Base-by-base conservation (phyloP, 2,113 vertebrate species). In the Mus spicilegus region DNA sequence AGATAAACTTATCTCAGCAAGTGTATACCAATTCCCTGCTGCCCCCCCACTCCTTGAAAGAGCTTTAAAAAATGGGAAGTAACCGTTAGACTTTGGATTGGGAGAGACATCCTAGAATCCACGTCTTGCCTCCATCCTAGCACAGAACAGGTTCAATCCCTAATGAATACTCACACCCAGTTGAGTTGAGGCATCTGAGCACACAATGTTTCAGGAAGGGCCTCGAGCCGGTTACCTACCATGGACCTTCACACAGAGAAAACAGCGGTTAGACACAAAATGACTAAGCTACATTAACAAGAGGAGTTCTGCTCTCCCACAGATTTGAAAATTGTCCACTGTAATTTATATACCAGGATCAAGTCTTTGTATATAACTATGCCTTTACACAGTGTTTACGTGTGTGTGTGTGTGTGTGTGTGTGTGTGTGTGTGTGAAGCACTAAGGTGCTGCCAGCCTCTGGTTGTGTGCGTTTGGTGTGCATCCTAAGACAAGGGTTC, bases 141-240 rank as follows among this genome's bases (percentile, higher is more conserved):
- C 16, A 0, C 39, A 94, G 84, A 96, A 78, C 28, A 80, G 93
- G 73, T 72, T 46, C 26, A 78, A 85, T 58, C 1, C 77, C 87
- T 65, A 22, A 33, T 80, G 87, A 65, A 73, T 96, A 99, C 98
- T 99, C 98, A 98, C 98, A 99, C 97, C 98, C 98, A 99, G 95
- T 98, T 98, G 95, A 99, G 97, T 73, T 96, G 90, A 94, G 98
- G 98, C 97, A 99, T 99, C 96, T 99, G 98, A 82, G 97, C 93
- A 94, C 98, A 99, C 96, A 99, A 98, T 3, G 96, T 97, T 78
- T 98, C 97, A n/a, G 99, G 98, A 90, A 99, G 98, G 75, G 98
- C 98, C 95, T 99, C 97, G 95, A 99, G 95, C 24, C 97, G 98
- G 28, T 98, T 98, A 95, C 98, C 98, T 97, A 99, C 98, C 98